Conservation (phyloP, 2,113 vertebrate species). For the Trichechus manatus region DNA sequence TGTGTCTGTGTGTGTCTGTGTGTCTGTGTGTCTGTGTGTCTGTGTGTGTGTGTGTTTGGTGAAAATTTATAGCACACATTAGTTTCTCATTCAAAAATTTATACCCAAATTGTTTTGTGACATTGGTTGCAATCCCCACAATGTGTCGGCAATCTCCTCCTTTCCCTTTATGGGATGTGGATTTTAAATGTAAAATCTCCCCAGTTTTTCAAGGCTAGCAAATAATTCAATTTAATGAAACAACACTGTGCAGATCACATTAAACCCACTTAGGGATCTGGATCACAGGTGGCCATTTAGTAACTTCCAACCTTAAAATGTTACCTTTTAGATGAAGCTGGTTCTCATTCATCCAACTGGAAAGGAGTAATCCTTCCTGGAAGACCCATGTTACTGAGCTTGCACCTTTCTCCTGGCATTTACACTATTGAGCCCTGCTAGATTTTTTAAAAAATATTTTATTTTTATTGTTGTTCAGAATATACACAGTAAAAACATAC, state of each 20-base stretch:
- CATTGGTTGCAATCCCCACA: too few relatives aligned
- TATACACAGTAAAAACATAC: background rate
- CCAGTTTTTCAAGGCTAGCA: background rate
- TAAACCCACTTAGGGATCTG: background rate
- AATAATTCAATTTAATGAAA: background rate
- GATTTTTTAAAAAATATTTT: background rate
- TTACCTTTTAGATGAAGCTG: background rate
- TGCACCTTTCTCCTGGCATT: background rate
- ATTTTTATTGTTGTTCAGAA: background rate
- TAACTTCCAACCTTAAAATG: background rate
- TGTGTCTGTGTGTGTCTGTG: too few relatives aligned
- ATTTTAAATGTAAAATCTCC: conserved; percentile 1
- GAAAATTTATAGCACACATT: too few relatives aligned
- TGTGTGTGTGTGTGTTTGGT: too few relatives aligned
- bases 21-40: too few relatives aligned
- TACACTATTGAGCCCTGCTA: background rate
- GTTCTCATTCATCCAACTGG: background rate
- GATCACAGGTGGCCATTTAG: background rate
- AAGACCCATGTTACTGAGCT: background rate
- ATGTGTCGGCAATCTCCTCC: too few relatives aligned
- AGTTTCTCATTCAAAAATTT: too few relatives aligned
- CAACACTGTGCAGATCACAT: background rate
- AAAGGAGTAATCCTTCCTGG: background rate
- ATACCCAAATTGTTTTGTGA: too few relatives aligned
- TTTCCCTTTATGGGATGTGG: too few relatives aligned